phyloP scores from a whole-genome alignment of 1,140 invertebrate species.

The Lepidostoma basale region DNA sequence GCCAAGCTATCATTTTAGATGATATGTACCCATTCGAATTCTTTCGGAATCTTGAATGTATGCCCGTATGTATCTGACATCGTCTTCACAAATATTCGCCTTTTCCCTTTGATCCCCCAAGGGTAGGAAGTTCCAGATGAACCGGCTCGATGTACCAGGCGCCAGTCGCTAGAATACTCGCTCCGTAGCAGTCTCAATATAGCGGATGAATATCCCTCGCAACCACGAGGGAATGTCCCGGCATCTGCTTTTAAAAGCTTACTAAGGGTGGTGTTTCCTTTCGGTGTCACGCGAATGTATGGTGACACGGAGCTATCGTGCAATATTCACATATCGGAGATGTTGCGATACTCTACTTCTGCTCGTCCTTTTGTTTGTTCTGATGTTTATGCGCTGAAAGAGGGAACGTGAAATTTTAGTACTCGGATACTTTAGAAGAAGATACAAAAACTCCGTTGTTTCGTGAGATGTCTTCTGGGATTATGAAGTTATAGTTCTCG shows the following conservation, averaged over 20 bases:
- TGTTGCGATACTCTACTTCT: not conserved
- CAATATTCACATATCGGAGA: conserved; percentile 8
- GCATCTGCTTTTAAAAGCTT: conserved; percentile 16
- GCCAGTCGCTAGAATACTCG: not conserved
- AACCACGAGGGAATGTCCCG: conserved; percentile 21
- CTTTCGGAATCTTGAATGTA: not conserved
- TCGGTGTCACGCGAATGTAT: conserved; percentile 3
- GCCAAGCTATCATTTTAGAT: too few relatives aligned
- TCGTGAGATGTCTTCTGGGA: too few relatives aligned
- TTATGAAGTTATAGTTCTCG: too few relatives aligned
- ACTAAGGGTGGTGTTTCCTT: not conserved
- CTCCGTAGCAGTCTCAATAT: not conserved
- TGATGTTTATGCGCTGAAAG: too few relatives aligned
- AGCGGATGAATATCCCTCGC: conserved; percentile 9
- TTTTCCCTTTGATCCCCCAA: not conserved
- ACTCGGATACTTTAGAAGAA: too few relatives aligned
- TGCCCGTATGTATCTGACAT: conserved; percentile 8
- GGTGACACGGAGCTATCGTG: not conserved
- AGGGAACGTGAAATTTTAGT: too few relatives aligned
- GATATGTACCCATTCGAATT: too few relatives aligned
- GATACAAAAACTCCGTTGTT: too few relatives aligned
- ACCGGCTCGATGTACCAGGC: not conserved
- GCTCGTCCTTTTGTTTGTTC: not conserved
- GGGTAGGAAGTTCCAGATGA: conserved; percentile 18
- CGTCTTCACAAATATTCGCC: conserved; percentile 7